These are phyloP conservation scores for Amniataba percoides DNA, from an alignment of 2,797 vertebrate genomes.

Conservation along the genomic window DNA sequence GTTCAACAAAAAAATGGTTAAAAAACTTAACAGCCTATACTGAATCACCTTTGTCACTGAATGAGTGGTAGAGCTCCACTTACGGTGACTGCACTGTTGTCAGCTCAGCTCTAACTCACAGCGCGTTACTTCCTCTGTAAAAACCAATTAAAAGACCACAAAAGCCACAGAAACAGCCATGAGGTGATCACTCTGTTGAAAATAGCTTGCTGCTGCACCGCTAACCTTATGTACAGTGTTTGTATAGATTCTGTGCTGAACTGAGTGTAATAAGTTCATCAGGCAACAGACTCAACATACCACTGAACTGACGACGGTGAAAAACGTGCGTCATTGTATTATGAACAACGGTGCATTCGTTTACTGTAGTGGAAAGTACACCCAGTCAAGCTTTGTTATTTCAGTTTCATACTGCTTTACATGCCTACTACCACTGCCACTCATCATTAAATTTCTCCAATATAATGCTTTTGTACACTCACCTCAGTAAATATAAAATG, in stretches of 20 bases:
- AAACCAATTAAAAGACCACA: constrained; percentile 29
- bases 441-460: background rate
- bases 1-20: no score
- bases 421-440: no score
- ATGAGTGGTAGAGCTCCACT: constrained; percentile 40
- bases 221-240: background rate
- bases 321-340: background rate
- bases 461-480: background rate
- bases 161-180: constrained; percentile 9
- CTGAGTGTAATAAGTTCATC: background rate
- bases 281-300: background rate
- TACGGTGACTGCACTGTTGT: constrained; percentile 14
- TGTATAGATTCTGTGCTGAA: background rate
- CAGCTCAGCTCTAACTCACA: background rate
- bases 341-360: background rate
- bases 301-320: background rate
- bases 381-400: background rate
- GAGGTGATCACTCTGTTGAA: background rate
- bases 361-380: background rate
- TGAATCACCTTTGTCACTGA: constrained; percentile 1
- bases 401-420: background rate
- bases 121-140: constrained; percentile 1
- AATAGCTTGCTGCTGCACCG: background rate
- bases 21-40: no score
- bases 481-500: background rate